Conservation (phyloP, 2,113 vertebrate genomes). For the Taurulus bubalis region DNA sequence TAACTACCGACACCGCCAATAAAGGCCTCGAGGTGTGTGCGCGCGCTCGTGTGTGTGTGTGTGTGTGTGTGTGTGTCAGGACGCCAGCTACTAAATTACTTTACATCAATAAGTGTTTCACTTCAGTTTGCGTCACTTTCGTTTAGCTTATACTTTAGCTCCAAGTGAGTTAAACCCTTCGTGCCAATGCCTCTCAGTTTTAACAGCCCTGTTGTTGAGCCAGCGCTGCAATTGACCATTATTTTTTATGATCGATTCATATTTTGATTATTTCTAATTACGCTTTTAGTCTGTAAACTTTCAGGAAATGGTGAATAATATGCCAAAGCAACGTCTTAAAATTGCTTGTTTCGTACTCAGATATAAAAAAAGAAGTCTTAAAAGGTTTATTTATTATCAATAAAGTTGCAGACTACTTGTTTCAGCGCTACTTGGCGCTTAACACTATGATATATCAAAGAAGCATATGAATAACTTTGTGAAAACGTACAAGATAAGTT, state of each 20-base stretch:
- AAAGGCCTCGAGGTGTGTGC: constrained; percentile 46
- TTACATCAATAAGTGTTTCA: constrained; percentile 34
- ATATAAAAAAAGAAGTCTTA: too few species aligned
- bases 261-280: not conserved
- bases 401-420: not conserved
- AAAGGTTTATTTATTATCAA: not conserved
- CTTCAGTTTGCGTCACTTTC: constrained; percentile 42
- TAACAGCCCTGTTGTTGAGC: not conserved
- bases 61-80: constrained; percentile 25
- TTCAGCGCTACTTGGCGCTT: too few species aligned
- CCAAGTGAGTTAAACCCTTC: not conserved
- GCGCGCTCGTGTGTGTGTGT: constrained; percentile 32
- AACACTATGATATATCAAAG: not conserved
- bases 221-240: not conserved
- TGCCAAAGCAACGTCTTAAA: too few species aligned
- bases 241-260: not conserved
- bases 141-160: constrained; percentile 25
- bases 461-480: not conserved
- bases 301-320: not conserved
- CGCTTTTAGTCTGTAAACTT: not conserved
- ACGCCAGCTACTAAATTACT: constrained; percentile 48
- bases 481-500: not conserved
- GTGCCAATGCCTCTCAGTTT: not conserved
- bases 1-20: constrained; percentile 69
- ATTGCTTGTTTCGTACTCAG: too few species aligned